A percentile compares a stretch with the other conserved stretches of the same genome.
Evolutionary conservation across 2,113 vertebrate species (phyloP).

Genomic region (Cromileptes altivelis): DNA sequence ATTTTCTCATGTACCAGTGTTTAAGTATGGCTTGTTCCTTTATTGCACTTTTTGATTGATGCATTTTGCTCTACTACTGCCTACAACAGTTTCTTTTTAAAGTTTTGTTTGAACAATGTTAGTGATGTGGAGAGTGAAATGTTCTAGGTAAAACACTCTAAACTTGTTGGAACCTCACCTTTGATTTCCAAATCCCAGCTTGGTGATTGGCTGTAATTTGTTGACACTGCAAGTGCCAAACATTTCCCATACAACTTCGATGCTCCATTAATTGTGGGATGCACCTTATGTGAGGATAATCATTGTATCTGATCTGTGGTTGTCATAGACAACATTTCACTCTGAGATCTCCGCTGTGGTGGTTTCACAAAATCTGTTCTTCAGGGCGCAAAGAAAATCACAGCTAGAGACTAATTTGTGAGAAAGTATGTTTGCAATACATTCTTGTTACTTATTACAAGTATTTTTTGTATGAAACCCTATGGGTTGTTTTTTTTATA

Average conservation of each 20-base stretch:
- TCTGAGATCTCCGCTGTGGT: slow-evolving; percentile 18
- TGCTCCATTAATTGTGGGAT: slow-evolving; percentile 11
- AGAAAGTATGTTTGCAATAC: slow-evolving; percentile 49
- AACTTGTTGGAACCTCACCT: slow-evolving; percentile 19
- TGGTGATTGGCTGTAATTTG: slow-evolving; percentile 16
- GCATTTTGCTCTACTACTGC: slow-evolving; percentile 61
- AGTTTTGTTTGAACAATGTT: slow-evolving; percentile 25
- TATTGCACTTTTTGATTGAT: slow-evolving; percentile 75
- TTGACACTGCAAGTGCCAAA: slow-evolving; percentile 54
- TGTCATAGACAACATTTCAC: slow-evolving; percentile 62
- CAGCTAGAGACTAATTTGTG: slow-evolving; percentile 65
- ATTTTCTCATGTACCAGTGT: slow-evolving; percentile 52
- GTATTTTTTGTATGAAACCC: slow-evolving; percentile 82
- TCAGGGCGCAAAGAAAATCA: slow-evolving; percentile 38
- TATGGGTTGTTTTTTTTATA: slow-evolving; percentile 78
- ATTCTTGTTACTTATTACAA: slow-evolving; percentile 59
- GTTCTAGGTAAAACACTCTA: background rate
- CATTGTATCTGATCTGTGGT: slow-evolving; percentile 29
- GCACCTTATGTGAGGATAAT: slow-evolving; percentile 49
- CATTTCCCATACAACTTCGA: background rate
- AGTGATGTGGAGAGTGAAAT: slow-evolving; percentile 25
- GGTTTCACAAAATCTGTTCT: slow-evolving; percentile 23
- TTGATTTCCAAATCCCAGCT: slow-evolving; percentile 19
- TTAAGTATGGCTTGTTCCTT: slow-evolving; percentile 34
- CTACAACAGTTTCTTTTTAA: slow-evolving; percentile 17